Evolutionary conservation across 2,113 vertebrate species (phyloP), one percentile per base, ranked within the genome.

Genomic region (Odontophorus gujanensis): DNA sequence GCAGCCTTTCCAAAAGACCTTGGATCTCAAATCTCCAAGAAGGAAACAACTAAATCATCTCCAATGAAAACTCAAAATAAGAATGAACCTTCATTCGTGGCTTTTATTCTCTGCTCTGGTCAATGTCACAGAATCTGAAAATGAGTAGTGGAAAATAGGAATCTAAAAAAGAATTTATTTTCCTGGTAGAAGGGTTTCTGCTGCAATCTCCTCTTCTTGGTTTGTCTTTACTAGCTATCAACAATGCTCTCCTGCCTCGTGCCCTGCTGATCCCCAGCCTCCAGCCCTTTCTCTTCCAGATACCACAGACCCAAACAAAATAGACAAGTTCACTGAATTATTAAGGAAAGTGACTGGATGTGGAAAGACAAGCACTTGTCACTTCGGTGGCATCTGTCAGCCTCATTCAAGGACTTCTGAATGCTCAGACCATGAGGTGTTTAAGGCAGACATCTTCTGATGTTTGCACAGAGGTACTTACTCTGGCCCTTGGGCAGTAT

Each of bases 371-470:
- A 34, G 42, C 58, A 91, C 55, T 32, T 80, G 59, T 67, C 81
- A 51, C 38, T 34, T 66, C 32, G 8, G 62, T 82, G 48, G 22
- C 71, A 80, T 47, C 55, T 3, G 0, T 9, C 4, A 1, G 36
- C 28, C 30, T 90, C 81, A 57, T 26, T 61, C 43, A 17, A 21
- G 1, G 43, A 58, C 59, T 42, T 42, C 42, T 66, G 63, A 34
- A 0, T 76, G 43, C 72, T 71, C 75, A 95, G 92, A 91, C 78
- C 63, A 19, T 55, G 87, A 91, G 75, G 75, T 85, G 81, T 85
- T 92, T 87, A 80, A 80, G 55, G 45, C 84, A 91, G 50, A 79
- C 32, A 20, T 91, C 87, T 81, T 89, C 74, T 28, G 75, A 76
- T 69, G 42, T 87, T 67, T 83, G 47, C 34, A 89, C 43, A 89